Evolutionary conservation across 2,797 vertebrate genomes (phyloP).

Genomic region (Gallinago solitaria): DNA sequence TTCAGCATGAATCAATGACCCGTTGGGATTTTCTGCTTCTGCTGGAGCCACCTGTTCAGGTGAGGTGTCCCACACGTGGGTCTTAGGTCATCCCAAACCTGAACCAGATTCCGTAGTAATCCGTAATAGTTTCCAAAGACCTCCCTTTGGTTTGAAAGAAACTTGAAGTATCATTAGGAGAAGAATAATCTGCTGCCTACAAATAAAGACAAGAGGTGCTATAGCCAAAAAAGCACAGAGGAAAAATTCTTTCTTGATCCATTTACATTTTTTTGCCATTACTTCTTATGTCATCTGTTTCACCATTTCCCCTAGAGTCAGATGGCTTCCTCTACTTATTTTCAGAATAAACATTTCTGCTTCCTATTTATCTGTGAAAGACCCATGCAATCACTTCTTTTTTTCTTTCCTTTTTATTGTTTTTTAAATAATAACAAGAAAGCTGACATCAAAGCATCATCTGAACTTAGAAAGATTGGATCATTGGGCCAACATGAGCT

Average conservation of each 20-base stretch:
- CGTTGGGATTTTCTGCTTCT: not conserved
- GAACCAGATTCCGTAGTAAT: not conserved
- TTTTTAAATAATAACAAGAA: not conserved
- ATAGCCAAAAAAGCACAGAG: not conserved
- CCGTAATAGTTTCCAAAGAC: not conserved
- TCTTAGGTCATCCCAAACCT: not conserved
- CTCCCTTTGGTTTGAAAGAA: not conserved
- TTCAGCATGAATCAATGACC: not conserved
- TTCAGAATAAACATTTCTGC: slow-evolving; percentile 5
- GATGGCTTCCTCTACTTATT: not conserved
- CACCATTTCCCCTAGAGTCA: not conserved
- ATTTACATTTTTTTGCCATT: not conserved
- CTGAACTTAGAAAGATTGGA: not conserved
- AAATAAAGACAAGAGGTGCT: not conserved
- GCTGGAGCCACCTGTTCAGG: not conserved
- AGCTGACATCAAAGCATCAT: not conserved
- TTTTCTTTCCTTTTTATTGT: not conserved
- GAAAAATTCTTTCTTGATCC: not conserved
- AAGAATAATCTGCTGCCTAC: not conserved
- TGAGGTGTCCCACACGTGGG: rapidly evolving
- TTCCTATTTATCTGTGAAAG: not conserved
- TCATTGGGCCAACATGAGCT: no score
- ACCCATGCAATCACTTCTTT: not conserved
- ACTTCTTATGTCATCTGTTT: not conserved
- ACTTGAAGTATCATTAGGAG: not conserved